Evolutionary conservation across 1,140 invertebrate species (phyloP).

Genomic region (Formica selysi): DNA sequence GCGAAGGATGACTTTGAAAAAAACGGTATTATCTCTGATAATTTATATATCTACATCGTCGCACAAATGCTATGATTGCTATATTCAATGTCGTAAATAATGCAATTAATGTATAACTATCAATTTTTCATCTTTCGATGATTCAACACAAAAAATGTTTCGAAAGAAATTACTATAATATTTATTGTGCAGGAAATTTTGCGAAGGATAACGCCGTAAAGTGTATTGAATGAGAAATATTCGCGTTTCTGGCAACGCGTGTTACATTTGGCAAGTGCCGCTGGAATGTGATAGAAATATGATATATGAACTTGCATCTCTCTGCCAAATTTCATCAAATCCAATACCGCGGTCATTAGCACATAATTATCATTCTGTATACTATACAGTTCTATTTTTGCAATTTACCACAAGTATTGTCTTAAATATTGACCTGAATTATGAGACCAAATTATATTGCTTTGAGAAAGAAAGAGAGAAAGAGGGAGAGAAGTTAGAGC

Average conservation of each 20-base stretch:
- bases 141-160: neutral
- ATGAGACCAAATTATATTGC: neutral
- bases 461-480: neutral
- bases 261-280: constrained; percentile 39
- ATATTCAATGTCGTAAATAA: neutral
- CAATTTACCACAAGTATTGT: neutral
- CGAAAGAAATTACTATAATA: neutral
- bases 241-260: constrained; percentile 41
- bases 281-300: constrained; percentile 19
- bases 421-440: neutral
- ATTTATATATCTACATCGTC: neutral
- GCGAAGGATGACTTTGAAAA: neutral
- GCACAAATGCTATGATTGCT: neutral
- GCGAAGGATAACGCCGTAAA: neutral
- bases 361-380: neutral
- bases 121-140: neutral
- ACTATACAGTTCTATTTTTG: neutral
- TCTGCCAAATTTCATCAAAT: constrained; percentile 36
- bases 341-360: constrained; percentile 9
- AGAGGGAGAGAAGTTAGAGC: too few relatives aligned
- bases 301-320: constrained; percentile 17
- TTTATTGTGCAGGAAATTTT: neutral
- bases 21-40: constrained; percentile 12
- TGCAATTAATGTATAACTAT: neutral
- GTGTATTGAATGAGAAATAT: constrained; percentile 23